Percentiles rank a stretch among this genome's conserved stretches.
Evolutionary conservation across 2,113 vertebrate genomes (phyloP).

Genomic region (Lepidiolamprologus cunningtoni): DNA sequence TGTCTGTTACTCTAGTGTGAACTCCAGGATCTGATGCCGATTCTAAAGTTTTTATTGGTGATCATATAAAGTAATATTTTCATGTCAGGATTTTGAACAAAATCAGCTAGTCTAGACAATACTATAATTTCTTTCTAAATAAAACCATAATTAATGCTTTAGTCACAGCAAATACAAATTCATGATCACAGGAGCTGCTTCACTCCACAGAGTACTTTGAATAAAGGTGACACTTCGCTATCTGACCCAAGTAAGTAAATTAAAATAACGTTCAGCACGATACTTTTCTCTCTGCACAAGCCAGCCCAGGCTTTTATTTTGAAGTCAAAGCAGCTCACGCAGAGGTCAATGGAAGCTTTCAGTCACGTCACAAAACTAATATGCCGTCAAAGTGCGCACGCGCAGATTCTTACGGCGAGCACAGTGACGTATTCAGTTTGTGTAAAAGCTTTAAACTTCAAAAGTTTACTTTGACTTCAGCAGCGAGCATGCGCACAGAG

Average conservation of each 20-base stretch:
- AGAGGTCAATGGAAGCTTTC: background rate
- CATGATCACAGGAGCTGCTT: background rate
- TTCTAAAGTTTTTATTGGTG: background rate
- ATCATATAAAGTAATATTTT: background rate
- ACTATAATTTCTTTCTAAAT: background rate
- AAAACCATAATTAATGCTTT: fast-evolving
- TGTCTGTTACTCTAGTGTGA: background rate
- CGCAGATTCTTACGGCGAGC: background rate
- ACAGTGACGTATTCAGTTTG: background rate
- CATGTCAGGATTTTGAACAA: background rate
- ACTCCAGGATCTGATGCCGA: background rate
- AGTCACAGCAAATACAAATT: background rate
- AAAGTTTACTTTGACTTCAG: background rate
- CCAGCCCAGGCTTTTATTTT: slow-evolving; percentile 1
- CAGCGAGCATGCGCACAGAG: background rate
- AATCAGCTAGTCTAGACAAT: background rate
- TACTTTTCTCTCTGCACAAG: too few species aligned
- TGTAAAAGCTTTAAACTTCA: background rate
- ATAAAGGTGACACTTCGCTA: background rate
- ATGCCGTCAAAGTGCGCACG: background rate
- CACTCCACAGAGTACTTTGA: background rate
- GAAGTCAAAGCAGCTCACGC: background rate
- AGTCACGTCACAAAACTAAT: background rate
- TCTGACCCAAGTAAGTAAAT: fast-evolving
- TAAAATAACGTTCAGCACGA: background rate